Evolutionary conservation across 2,888 invertebrate species (phyloP), one percentile per base, ranked within the genome.

Genomic region (Alloplasta piceator): DNA sequence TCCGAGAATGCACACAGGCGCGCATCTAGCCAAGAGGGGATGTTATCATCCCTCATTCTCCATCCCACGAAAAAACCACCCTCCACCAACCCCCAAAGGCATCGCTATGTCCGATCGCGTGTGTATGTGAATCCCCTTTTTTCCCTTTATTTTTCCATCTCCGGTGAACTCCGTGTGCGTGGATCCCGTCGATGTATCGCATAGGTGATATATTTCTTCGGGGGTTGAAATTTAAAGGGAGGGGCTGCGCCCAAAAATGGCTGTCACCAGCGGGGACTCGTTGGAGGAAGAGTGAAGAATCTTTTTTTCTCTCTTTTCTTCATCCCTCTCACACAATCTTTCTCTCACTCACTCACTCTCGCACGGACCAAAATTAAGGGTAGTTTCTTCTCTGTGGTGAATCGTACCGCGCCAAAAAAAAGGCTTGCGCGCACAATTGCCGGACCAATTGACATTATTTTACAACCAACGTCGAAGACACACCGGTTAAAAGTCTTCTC

Each of bases 171-270:
- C 26, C 26, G 26, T 26, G 26, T 26, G 26, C 26, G 26, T 26
- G 26, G 26, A 26, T 26, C 26, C 1, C 26, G 26, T 26, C 26
- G 26, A 26, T 26, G 26, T 26, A 26, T 26, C 26, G 26, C 26
- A 26, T 26, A 26, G 26, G 26, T 26, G 26, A 26, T 26, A 26
- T 26, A 26, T 26, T 2, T 26, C 26, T 26, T 26, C 26, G 86
- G 85, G 89, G 87, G 86, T 86, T 85, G 87, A 85, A 87, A 85
- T 85, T 87, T 84, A 87, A 91, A 91, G 91, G 91, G 91, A 91
- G 91, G 91, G 91, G 91, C 91, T 90, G 86, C 86, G 85, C 63
- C 85, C 88, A 88, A 91, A 91, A 91, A 91, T 91, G 91, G 91
- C 90, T 89, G 90, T 89, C 89, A 89, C 88, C 83, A 88, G 87